Percentiles rank a stretch among this genome's conserved stretches.
These are phyloP conservation scores for Malacoctenus gilli DNA, from an alignment of 2,797 vertebrate species.

Conservation along the genomic window DNA sequence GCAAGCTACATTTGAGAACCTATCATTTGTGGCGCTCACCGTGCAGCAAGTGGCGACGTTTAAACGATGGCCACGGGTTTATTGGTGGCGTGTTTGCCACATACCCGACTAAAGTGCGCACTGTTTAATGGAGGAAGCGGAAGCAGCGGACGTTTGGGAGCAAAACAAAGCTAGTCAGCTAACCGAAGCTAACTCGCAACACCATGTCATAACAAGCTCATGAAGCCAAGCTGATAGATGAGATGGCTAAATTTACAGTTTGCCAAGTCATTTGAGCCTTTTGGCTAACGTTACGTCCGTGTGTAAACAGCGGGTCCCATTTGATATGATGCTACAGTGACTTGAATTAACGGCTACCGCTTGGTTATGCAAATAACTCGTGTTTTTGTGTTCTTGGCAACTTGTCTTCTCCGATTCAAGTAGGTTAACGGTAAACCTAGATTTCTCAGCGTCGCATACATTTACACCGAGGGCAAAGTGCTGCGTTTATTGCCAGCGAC, in stretches of 20 bases:
- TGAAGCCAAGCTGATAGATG: constrained; percentile 1
- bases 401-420: too few species aligned
- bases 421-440: too few species aligned
- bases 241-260: constrained; percentile 3
- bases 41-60: neutral
- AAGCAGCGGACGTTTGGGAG: neutral
- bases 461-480: too few species aligned
- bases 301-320: too few species aligned
- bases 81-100: neutral
- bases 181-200: constrained; percentile 51
- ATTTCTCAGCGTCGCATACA: too few species aligned
- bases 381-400: neutral
- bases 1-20: constrained; percentile 40
- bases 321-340: too few species aligned
- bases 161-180: constrained; percentile 32
- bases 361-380: too few species aligned
- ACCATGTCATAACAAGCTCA: constrained; percentile 24
- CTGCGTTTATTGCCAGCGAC: too few species aligned
- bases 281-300: neutral
- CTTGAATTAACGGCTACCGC: neutral
- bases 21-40: constrained; percentile 23
- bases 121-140: neutral
- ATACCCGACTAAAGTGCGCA: neutral
- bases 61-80: neutral
- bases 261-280: neutral